A percentile compares a stretch with the other conserved stretches of the same genome.
Conservation (phyloP, 2,113 vertebrate genomes). For the Paratilapia polleni region DNA sequence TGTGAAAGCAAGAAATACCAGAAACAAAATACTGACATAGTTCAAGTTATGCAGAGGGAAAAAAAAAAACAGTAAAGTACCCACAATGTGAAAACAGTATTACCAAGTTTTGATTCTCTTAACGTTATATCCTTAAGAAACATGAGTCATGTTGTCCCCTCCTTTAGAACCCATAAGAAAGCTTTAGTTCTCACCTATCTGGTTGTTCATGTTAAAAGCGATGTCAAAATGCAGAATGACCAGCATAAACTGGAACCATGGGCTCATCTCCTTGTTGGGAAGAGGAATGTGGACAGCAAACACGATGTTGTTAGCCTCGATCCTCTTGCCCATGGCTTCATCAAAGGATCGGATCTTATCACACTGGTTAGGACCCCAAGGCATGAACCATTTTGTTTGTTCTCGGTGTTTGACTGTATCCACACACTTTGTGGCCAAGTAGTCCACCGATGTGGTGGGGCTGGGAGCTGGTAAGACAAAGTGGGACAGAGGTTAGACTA, state of each 20-base stretch:
- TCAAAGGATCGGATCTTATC: constrained; percentile 89
- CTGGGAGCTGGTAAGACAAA: constrained; percentile 86
- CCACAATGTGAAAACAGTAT: not conserved
- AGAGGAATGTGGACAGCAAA: constrained; percentile 92
- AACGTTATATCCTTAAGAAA: not conserved
- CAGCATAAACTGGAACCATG: constrained; percentile 99
- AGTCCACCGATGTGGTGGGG: constrained; percentile 87
- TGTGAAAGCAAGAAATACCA: constrained; percentile 15
- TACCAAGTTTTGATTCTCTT: not conserved
- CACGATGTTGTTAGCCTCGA: constrained; percentile 95
- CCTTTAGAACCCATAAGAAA: not conserved
- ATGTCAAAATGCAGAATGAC: constrained; percentile 96
- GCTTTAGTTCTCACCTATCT: constrained; percentile 86
- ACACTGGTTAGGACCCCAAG: constrained; percentile 91
- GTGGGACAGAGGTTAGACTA: constrained; percentile 20
- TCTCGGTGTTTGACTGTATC: constrained; percentile 85
- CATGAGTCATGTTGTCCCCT: not conserved
- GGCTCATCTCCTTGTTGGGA: constrained; percentile 91
- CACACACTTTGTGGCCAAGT: constrained; percentile 91
- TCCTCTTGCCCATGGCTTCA: constrained; percentile 88
- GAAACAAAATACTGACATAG: constrained; percentile 16
- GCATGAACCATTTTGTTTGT: constrained; percentile 89
- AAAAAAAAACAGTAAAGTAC: not conserved
- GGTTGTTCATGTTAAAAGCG: constrained; percentile 91
- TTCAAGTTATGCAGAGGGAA: not conserved